Conservation (phyloP, 2,888 invertebrate species). For the Orthosia cruda region DNA sequence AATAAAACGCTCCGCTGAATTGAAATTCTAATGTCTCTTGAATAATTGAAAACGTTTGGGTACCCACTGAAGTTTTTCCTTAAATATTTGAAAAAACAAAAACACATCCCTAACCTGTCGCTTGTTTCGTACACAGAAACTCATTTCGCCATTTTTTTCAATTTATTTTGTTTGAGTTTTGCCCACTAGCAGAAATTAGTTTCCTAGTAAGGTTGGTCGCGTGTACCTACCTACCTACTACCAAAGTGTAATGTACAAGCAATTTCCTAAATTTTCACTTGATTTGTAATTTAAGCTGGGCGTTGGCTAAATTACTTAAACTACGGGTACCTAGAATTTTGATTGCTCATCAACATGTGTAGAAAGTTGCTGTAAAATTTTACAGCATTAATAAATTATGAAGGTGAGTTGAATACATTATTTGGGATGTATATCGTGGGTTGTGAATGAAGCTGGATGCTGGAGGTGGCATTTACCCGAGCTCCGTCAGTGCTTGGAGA, state of each 20-base stretch:
- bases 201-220: constrained; percentile 43
- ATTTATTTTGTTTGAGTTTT: constrained; percentile 56
- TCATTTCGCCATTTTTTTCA: constrained; percentile 66
- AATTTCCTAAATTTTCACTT: constrained; percentile 46
- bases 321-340: constrained; percentile 43
- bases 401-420: constrained; percentile 54
- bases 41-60: constrained; percentile 77
- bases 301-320: constrained; percentile 33
- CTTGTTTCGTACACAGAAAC: constrained; percentile 66
- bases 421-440: constrained; percentile 22
- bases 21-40: constrained; percentile 80
- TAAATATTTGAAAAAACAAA: constrained; percentile 68
- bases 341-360: constrained; percentile 50
- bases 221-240: constrained; percentile 19
- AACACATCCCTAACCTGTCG: constrained; percentile 71
- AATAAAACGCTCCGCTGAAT: constrained; percentile 73
- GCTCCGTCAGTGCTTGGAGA: constrained; percentile 23
- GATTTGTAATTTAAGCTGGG: constrained; percentile 41
- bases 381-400: constrained; percentile 55
- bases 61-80: constrained; percentile 74
- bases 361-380: constrained; percentile 59
- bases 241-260: constrained; percentile 33
- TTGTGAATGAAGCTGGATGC: constrained; percentile 22
- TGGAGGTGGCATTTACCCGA: constrained; percentile 18
- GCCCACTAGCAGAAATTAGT: constrained; percentile 47